Evolutionary conservation across 1,140 invertebrate species (phyloP).

Genomic region (Monomorium pharaonis): DNA sequence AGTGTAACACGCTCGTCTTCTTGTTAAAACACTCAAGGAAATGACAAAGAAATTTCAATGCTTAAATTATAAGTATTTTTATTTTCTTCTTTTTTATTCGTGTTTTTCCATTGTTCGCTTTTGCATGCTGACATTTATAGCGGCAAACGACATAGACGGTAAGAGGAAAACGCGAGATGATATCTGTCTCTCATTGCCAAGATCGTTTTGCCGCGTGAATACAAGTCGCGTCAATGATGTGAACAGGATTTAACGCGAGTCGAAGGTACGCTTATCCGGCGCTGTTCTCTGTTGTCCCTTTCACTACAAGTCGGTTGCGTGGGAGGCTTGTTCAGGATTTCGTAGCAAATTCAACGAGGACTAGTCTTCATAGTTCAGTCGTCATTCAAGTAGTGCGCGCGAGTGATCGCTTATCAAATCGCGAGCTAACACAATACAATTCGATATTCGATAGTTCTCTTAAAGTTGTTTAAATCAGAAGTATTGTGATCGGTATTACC

Average conservation of each 20-base stretch:
- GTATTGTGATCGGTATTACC: background rate
- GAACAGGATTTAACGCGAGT: conserved; percentile 59
- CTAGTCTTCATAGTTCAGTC: conserved; percentile 75
- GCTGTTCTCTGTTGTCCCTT: conserved; percentile 77
- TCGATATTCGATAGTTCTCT: background rate
- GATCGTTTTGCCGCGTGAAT: conserved; percentile 42
- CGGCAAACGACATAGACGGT: background rate
- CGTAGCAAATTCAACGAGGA: conserved; percentile 77
- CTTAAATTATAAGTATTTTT: background rate
- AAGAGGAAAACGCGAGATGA: background rate
- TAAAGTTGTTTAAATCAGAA: background rate
- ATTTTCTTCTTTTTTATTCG: background rate
- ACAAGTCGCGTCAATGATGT: conserved; percentile 32
- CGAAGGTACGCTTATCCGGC: conserved; percentile 71
- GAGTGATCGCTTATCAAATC: conserved; percentile 10
- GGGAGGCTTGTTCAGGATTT: conserved; percentile 77
- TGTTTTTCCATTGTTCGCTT: background rate
- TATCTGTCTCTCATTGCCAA: conserved; percentile 18
- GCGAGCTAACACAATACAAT: background rate
- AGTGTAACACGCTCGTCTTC: background rate
- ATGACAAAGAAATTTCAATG: background rate
- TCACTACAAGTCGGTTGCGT: conserved; percentile 77
- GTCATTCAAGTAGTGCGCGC: conserved; percentile 42
- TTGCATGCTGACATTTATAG: background rate
- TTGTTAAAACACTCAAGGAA: background rate